Evolutionary conservation across 2,888 invertebrate genomes (phyloP), one percentile per base, ranked within the genome.

Genomic region (Operophtera brumata): DNA sequence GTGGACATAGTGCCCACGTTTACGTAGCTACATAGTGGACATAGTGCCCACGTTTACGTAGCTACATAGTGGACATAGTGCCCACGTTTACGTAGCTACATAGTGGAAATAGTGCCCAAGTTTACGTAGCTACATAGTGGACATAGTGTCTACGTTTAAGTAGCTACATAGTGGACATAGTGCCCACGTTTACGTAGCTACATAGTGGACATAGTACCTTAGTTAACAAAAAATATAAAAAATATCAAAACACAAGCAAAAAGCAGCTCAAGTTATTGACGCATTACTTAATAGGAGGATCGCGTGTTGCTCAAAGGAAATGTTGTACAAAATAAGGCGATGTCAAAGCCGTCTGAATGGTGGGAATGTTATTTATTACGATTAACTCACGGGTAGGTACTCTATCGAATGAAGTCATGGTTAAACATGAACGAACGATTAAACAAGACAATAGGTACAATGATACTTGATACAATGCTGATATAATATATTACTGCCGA

Each of bases 241-340:
- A 50, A 26, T 40, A 59, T 59, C 57, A 59, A 54, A 54, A 47
- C 32, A 47, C 5, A 42, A 43, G 49, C 48, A 61, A 58, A 61
- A 64, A 61, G 60, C 35, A 7, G 41, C 11, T 10, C 62, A 68
- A 70, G 70, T 70, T 81, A 82, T 81, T 81, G 81, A 80, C 78
- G 77, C 75, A 76, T 79, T 67, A 71, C 59, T 66, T 84, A 83
- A 85, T 84, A 72, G 79, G 54, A 49, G 60, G 57, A 80, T 85
- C 69, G 85, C 85, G 85, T 85, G 85, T 66, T 57, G 37, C 32
- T 76, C 78, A 75, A 78, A 78, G 77, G 72, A 75, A 78, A 77
- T 75, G 69, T 65, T 70, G 66, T 57, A 65, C 65, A 61, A 67
- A 67, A 66, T 67, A 69, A 67, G 65, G 66, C 63, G 66, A 75